Conservation (phyloP, 2,797 vertebrate species). For the Pangasius macronema region DNA sequence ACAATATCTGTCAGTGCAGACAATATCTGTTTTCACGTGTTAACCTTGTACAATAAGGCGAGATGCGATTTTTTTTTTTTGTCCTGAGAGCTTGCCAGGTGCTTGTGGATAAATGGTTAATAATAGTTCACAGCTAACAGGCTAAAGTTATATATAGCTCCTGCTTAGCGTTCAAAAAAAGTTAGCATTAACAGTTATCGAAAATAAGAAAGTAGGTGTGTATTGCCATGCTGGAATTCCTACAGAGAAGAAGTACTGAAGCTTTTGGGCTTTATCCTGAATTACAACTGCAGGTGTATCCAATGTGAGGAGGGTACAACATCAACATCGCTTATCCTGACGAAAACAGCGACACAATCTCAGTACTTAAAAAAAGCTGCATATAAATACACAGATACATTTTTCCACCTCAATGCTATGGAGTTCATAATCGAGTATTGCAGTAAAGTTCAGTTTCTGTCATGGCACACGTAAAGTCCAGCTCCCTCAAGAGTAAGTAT, state of each 20-base stretch:
- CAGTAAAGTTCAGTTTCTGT: slow-evolving; percentile 25
- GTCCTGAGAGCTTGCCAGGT: slow-evolving; percentile 12
- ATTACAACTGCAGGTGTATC: slow-evolving; percentile 4
- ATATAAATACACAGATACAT: slow-evolving; percentile 37
- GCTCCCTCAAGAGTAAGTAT: slow-evolving; percentile 26
- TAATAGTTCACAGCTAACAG: background rate
- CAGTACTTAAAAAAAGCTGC: slow-evolving; percentile 34
- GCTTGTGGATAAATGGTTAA: background rate
- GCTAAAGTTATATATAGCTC: background rate
- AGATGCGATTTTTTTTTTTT: background rate
- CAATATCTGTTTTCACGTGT: too few relatives aligned
- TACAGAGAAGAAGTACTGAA: slow-evolving; percentile 21
- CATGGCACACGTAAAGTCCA: slow-evolving; percentile 23
- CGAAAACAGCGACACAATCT: slow-evolving; percentile 6
- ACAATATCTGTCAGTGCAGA: background rate
- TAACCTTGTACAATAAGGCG: background rate
- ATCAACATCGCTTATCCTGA: slow-evolving; percentile 29
- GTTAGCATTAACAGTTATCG: background rate
- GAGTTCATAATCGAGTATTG: slow-evolving; percentile 17
- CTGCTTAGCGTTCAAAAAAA: background rate
- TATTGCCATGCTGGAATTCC: slow-evolving; percentile 22
- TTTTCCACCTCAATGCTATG: background rate
- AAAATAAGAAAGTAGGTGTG: background rate
- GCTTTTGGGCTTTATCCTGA: background rate
- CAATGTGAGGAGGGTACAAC: slow-evolving; percentile 1